Evolutionary conservation across 2,888 invertebrate genomes (phyloP).

Genomic region (Chrysotoxum bicinctum): DNA sequence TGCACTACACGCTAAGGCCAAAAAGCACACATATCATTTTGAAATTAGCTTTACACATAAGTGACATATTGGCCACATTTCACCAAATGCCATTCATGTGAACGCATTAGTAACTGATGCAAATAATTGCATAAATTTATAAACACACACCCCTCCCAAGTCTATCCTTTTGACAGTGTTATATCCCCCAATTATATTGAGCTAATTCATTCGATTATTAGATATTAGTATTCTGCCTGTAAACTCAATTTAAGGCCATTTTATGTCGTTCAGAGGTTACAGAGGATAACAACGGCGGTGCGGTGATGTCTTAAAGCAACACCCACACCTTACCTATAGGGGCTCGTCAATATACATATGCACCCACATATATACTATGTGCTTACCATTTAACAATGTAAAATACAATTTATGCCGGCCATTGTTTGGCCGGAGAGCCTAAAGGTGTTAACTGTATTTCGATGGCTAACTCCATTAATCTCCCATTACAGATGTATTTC

Average conservation of each 20-base stretch:
- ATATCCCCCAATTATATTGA: slow-evolving; percentile 4
- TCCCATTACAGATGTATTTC: slow-evolving; percentile 34
- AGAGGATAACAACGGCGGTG: not conserved
- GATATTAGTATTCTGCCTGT: slow-evolving; percentile 28
- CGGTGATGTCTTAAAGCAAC: not conserved
- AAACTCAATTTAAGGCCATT: slow-evolving; percentile 17
- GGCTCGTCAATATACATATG: not conserved
- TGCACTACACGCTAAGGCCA: not conserved
- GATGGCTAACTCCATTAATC: slow-evolving; percentile 43
- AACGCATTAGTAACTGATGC: slow-evolving; percentile 40
- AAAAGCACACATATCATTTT: not conserved
- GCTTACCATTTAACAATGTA: not conserved
- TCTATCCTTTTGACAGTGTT: not conserved
- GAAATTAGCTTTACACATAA: slow-evolving; percentile 4
- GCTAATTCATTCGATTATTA: slow-evolving; percentile 47
- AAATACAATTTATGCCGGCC: slow-evolving; percentile 1
- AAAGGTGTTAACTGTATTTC: slow-evolving; percentile 18
- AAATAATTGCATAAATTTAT: slow-evolving; percentile 50
- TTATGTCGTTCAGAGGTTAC: not conserved
- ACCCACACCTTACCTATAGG: not conserved
- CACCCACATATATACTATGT: not conserved
- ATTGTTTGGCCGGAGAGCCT: slow-evolving; percentile 18
- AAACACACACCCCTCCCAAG: not conserved
- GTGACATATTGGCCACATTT: slow-evolving; percentile 18
- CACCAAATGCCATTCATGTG: slow-evolving; percentile 12